Percentiles rank a stretch among this genome's conserved stretches.
These are phyloP conservation scores for Proterorhinus semilunaris DNA, from an alignment of 2,113 vertebrate genomes.

Conservation along the genomic window DNA sequence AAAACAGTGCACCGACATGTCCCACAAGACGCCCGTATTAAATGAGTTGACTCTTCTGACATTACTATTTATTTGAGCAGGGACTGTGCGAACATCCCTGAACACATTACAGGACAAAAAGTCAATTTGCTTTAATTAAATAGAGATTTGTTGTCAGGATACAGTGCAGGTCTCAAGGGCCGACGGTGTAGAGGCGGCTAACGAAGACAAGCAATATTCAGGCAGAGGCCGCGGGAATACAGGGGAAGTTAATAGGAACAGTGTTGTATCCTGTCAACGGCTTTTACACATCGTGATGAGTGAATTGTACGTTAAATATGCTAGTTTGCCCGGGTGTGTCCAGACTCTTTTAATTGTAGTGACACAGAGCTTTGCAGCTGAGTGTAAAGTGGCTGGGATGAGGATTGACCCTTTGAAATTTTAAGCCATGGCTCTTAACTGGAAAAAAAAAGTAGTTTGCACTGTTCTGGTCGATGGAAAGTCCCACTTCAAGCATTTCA, in stretches of 20 bases:
- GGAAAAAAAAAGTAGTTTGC: no score
- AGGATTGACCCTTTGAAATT: no score
- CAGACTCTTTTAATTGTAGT: no score
- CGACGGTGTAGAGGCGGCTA: neutral
- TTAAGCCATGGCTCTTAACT: no score
- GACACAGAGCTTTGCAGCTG: no score
- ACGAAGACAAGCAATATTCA: neutral
- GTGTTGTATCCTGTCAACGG: neutral
- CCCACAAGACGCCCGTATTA: neutral
- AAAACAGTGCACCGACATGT: neutral
- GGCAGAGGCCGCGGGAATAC: neutral
- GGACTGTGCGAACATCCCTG: neutral
- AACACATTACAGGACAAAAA: constrained; percentile 13
- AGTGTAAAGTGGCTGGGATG: no score
- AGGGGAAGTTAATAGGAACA: neutral
- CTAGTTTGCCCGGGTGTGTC: no score
- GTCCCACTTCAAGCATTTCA: no score
- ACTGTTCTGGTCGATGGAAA: no score
- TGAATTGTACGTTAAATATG: neutral
- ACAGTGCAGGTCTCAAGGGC: neutral
- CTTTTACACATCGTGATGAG: neutral
- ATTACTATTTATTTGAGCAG: constrained; percentile 2
- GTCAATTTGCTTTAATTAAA: constrained; percentile 13
- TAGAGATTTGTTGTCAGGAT: constrained; percentile 10
- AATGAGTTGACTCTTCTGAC: constrained; percentile 5